phyloP scores from a whole-genome alignment of 2,113 vertebrate species.

The Nothoprocta perdicaria region DNA sequence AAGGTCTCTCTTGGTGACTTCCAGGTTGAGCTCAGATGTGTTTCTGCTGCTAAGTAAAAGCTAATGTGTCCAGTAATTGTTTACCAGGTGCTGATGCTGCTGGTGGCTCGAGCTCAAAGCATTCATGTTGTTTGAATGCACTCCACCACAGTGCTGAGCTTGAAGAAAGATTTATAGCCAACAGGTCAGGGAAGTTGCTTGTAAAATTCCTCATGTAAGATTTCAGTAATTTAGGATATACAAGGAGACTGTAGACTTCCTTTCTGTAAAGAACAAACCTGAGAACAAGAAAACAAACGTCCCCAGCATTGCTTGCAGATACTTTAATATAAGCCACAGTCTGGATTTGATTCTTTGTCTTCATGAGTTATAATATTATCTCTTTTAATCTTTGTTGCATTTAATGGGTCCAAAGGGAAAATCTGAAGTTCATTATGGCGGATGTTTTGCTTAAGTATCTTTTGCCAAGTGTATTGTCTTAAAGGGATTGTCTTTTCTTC shows the following conservation, averaged over 20 bases:
- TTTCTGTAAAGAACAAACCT: neutral
- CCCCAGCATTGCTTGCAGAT: neutral
- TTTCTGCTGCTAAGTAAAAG: neutral
- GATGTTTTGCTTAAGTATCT: rapidly evolving
- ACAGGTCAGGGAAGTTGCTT: rapidly evolving
- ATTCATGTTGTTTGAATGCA: rapidly evolving
- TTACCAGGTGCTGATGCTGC: neutral
- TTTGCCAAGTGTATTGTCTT: neutral
- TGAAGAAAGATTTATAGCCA: neutral
- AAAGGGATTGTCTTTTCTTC: slow-evolving; percentile 44
- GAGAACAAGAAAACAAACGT: neutral
- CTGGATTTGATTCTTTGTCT: neutral
- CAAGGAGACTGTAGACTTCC: neutral
- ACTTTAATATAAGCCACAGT: neutral
- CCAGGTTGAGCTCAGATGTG: rapidly evolving
- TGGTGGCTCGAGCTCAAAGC: neutral
- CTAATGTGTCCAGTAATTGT: rapidly evolving
- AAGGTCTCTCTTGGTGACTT: neutral
- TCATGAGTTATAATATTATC: rapidly evolving
- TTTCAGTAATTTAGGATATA: neutral
- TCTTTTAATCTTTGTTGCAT: neutral
- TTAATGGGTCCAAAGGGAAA: rapidly evolving
- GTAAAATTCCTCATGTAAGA: neutral
- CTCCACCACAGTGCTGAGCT: neutral
- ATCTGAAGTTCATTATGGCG: rapidly evolving